Base-by-base conservation (phyloP, 2,113 vertebrate species). In the Phyllostomus hastatus region DNA sequence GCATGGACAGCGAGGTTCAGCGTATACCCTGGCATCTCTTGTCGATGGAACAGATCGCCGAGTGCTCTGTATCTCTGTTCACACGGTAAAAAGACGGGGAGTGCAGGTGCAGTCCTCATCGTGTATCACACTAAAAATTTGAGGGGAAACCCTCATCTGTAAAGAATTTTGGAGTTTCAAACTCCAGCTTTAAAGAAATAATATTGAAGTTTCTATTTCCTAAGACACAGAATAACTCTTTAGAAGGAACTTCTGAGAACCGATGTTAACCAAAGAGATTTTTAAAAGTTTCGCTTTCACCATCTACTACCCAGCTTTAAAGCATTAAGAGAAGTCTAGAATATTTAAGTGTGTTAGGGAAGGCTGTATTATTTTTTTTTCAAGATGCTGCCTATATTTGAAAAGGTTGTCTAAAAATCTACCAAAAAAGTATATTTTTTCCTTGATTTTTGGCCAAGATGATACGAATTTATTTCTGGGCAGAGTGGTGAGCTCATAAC, bases 371-470 rank as follows among this genome's bases (percentile, higher is more conserved):
- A 85, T 69, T 91, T 96, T 54, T 59, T 61, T 54, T 61, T 83
- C 35, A 79, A 96, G 64, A 92, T 91, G 57, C n/a, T 95, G 22
- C n/a, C 43, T 92, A 35, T 94, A 82, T 85, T 85, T 94, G 64
- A 93, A 81, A 72, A 91, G 3, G 1, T 81, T 91, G 48, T 79
- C 48, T 85, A 78, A 61, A 11, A 88, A 89, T 92, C 95, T 4
- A 69, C 15, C 70, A 66, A 66, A 61, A 81, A 81, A 24, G 3
- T 91, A 3, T 93, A 5, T 93, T 80, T 96, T 97, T 48, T 91
- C 96, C 84, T 90, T 92, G 2, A 52, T 73, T 46, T 86, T 95
- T 92, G 79, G 93, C 38, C 43, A 89, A 50, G 33, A 7, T 79
- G 43, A 78, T 85, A 31, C 48, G 35, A 69, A 22, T 22, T 66